phyloP scores from a whole-genome alignment of 2,113 vertebrate genomes.

The Casuarius casuarius region DNA sequence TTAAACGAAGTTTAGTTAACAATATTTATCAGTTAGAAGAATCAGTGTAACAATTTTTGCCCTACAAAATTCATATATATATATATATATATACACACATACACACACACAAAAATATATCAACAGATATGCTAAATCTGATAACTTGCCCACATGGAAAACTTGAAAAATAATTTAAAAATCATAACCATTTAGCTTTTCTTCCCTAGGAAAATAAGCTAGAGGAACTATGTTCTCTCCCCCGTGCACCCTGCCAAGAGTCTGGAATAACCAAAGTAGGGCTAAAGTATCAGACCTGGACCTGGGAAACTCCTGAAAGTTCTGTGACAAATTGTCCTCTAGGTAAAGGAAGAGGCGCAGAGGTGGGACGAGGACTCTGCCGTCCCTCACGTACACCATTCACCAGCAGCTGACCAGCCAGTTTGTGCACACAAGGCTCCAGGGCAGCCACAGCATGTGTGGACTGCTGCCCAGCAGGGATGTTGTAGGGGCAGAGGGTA shows the following conservation, averaged over 20 bases:
- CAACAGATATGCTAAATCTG: not conserved
- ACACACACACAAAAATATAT: not conserved
- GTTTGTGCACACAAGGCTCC: fast-evolving
- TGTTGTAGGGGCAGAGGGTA: not conserved
- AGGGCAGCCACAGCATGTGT: not conserved
- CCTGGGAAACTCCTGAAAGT: not conserved
- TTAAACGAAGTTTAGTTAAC: not conserved
- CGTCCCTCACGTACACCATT: fast-evolving
- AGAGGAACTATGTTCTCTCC: not conserved
- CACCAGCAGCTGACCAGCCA: not conserved
- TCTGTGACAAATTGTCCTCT: not conserved
- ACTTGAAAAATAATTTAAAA: not conserved
- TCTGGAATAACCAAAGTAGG: not conserved
- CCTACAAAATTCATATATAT: not conserved
- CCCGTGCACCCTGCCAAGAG: fast-evolving
- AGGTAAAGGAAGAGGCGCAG: not conserved
- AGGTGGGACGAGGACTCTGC: fast-evolving
- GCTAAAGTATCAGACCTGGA: not conserved
- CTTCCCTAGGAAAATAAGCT: not conserved
- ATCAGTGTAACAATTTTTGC: not conserved
- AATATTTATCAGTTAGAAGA: not conserved
- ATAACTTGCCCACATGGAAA: not conserved
- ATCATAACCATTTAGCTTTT: not conserved
- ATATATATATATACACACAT: not conserved
- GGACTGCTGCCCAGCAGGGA: fast-evolving